Percentiles rank a stretch among this genome's conserved stretches.
phyloP scores from a whole-genome alignment of 2,113 vertebrate genomes.

The Thermophis baileyi region DNA sequence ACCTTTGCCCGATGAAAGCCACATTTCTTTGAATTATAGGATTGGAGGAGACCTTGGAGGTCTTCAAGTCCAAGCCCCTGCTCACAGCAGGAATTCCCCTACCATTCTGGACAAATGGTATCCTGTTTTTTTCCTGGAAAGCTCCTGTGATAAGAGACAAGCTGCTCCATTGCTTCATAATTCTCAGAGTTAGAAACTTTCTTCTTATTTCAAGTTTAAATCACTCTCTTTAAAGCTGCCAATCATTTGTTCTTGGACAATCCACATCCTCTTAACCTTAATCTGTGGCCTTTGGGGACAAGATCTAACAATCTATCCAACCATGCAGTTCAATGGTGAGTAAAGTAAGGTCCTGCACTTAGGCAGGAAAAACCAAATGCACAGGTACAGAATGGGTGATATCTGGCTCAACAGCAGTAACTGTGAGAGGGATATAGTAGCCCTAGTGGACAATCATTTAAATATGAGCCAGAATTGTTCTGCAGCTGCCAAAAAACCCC shows the following conservation, averaged over 20 bases:
- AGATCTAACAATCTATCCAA: too few relatives aligned
- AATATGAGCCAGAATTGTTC: too few relatives aligned
- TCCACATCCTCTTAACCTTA: background rate
- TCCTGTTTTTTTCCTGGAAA: background rate
- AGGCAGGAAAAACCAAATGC: too few relatives aligned
- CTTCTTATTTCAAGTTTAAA: background rate
- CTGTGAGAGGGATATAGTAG: too few relatives aligned
- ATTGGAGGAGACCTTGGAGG: background rate
- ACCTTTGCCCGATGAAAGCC: background rate
- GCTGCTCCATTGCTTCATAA: background rate
- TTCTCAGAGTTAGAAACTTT: background rate
- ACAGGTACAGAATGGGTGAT: too few relatives aligned
- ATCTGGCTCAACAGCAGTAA: too few relatives aligned
- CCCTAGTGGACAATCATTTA: too few relatives aligned
- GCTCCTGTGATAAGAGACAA: background rate
- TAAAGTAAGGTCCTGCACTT: too few relatives aligned
- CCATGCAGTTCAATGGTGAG: too few relatives aligned
- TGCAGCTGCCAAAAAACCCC: too few relatives aligned
- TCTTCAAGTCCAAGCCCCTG: background rate
- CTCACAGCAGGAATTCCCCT: background rate
- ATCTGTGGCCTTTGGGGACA: background rate
- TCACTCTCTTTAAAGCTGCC: background rate
- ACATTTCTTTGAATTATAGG: background rate
- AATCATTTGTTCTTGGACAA: background rate
- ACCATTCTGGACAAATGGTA: background rate